Evolutionary conservation across 2,888 invertebrate species (phyloP).

Genomic region (Pterobdella sp.): DNA sequence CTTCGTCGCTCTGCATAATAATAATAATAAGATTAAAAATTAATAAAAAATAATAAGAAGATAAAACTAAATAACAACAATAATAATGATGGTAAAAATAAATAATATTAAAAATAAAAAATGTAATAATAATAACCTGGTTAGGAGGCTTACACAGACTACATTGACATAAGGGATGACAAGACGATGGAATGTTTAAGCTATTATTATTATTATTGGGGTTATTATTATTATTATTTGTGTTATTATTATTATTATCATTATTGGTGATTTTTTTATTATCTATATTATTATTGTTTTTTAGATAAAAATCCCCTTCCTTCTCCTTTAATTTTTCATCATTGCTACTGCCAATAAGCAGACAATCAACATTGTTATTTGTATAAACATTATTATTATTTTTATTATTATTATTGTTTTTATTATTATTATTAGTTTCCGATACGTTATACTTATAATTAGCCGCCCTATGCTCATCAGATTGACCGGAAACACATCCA

Average conservation of each 20-base stretch:
- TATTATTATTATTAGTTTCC: background rate
- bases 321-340: background rate
- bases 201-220: background rate
- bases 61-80: background rate
- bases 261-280: background rate
- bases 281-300: background rate
- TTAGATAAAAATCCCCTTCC: background rate
- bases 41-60: no score
- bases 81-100: background rate
- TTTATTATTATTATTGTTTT: background rate
- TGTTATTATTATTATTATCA: slow-evolving; percentile 1
- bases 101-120: background rate
- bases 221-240: background rate
- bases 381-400: background rate
- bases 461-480: no score
- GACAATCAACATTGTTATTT: slow-evolving; percentile 4
- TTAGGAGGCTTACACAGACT: background rate
- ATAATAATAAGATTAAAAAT: no score
- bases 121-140: background rate
- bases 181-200: background rate
- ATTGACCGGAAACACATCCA: no score
- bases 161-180: slow-evolving; percentile 5
- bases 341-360: background rate
- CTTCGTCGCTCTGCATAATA: no score
- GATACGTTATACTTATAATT: background rate